Evolutionary conservation across 1,140 invertebrate genomes (phyloP), one percentile per base, ranked within the genome.

Genomic region (Eurytemora carolleeae): DNA sequence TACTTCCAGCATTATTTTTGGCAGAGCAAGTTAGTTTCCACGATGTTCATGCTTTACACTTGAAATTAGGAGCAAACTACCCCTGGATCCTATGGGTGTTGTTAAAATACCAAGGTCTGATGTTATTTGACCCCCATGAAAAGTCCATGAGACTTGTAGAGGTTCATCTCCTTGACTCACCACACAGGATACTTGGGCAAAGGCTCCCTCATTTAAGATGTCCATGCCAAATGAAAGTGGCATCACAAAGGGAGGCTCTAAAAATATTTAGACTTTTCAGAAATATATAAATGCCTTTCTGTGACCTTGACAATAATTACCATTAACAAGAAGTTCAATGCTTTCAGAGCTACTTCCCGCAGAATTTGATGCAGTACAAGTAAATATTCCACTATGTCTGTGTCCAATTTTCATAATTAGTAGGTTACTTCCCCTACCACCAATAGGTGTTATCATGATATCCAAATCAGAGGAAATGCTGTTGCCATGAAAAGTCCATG

Each of bases 401-500:
- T 65, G 57, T 21, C 58, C 26, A 22, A 65, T 60, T 7, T 26
- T 21, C n/a, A 23, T 24, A 44, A 66, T 65, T 18, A 55, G 65
- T 19, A 66, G 57, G 19, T 63, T 63, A 60, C 64, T 65, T 2
- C 63, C 57, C 7, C 63, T 25, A 2, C 55, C 21, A 15, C 64
- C 64, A 21, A 65, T 19, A 21, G 57, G 55, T 55, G 55, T 63
- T 17, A 63, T 64, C 23, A 55, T 64, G 22, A 64, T 59, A 21
- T 25, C 61, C 7, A 26, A 44, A 23, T 58, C 57, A 18, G 67
- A 82, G 18, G 64, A 65, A 3, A 70, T 57, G 12, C 64, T 64
- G 65, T 77, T 76, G 58, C 79, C 82, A 71, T 87, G 82, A 68
- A 86, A 84, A 64, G 78, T 75, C 85, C 85, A 87, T 63, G 78